Conservation (phyloP, 2,888 invertebrate species). For the Tridacna crocea region DNA sequence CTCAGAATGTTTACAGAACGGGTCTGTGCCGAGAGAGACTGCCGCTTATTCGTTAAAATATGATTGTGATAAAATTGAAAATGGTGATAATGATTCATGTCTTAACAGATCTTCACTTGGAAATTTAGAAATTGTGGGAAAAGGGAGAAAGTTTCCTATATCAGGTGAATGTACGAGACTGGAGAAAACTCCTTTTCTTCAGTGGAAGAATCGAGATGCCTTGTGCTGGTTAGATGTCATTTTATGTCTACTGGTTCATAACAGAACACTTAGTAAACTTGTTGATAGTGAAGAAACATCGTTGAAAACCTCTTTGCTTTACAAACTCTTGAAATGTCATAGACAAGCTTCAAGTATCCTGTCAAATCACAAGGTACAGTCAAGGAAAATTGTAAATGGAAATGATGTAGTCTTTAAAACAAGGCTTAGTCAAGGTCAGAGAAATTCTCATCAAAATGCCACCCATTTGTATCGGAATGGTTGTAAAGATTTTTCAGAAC, state of each 20-base stretch:
- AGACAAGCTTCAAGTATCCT: conserved; percentile 67
- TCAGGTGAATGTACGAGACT: too few species aligned
- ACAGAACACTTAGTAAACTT: conserved; percentile 62
- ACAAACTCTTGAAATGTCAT: conserved; percentile 73
- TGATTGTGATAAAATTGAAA: too few species aligned
- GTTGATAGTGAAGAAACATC: conserved; percentile 37
- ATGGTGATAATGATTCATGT: too few species aligned
- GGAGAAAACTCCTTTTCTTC: conserved; percentile 61
- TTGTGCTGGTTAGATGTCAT: conserved; percentile 83
- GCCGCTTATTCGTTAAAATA: too few species aligned
- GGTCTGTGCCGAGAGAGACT: too few species aligned
- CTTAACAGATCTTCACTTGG: too few species aligned
- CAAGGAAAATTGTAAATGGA: not conserved
- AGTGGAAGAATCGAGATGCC: conserved; percentile 82
- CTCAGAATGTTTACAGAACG: too few species aligned
- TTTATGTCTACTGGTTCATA: conserved; percentile 77
- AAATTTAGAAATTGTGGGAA: too few species aligned
- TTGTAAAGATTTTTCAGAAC: too few species aligned
- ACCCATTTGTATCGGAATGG: not conserved
- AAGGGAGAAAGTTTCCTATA: too few species aligned
- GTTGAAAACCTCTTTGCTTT: conserved; percentile 61
- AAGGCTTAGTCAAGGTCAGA: not conserved
- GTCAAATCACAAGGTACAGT: not conserved
- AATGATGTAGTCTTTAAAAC: not conserved
- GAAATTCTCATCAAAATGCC: not conserved